phyloP scores from a whole-genome alignment of 2,888 invertebrate genomes.

The Acanthococcus lagerstroemiae region DNA sequence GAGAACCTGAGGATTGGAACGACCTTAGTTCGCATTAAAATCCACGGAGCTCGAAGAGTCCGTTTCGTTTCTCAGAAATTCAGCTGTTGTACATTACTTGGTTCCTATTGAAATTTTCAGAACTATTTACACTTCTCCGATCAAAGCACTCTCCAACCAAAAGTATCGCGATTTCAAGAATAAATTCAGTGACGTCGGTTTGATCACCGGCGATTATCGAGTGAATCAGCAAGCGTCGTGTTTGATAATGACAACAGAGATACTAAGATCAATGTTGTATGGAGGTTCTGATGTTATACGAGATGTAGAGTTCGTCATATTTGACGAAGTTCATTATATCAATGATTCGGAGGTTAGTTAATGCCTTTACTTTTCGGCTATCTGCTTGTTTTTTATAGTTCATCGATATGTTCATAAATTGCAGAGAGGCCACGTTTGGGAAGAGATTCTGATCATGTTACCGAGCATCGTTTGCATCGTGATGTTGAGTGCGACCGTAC shows the following conservation, averaged over 20 bases:
- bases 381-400: neutral
- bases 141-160: constrained; percentile 97
- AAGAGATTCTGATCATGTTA: constrained; percentile 90
- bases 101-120: constrained; percentile 46
- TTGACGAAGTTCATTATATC: constrained; percentile 98
- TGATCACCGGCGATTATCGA: constrained; percentile 91
- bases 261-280: constrained; percentile 75
- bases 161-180: constrained; percentile 95
- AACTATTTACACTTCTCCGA: constrained; percentile 95
- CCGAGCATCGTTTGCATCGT: constrained; percentile 93
- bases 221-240: constrained; percentile 88
- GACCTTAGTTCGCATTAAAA: no score
- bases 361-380: constrained; percentile 32
- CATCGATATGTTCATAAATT: constrained; percentile 33
- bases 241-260: constrained; percentile 99
- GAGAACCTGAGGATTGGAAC: no score
- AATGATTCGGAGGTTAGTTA: constrained; percentile 74
- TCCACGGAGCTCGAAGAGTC: no score
- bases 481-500: constrained; percentile 95
- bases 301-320: constrained; percentile 96
- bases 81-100: no score
- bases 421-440: constrained; percentile 96
- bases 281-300: constrained; percentile 63
- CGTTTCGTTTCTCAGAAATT: no score
- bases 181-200: constrained; percentile 82